These are phyloP conservation scores for Lycocorax pyrrhopterus DNA, from an alignment of 2,113 vertebrate species.

Conservation along the genomic window DNA sequence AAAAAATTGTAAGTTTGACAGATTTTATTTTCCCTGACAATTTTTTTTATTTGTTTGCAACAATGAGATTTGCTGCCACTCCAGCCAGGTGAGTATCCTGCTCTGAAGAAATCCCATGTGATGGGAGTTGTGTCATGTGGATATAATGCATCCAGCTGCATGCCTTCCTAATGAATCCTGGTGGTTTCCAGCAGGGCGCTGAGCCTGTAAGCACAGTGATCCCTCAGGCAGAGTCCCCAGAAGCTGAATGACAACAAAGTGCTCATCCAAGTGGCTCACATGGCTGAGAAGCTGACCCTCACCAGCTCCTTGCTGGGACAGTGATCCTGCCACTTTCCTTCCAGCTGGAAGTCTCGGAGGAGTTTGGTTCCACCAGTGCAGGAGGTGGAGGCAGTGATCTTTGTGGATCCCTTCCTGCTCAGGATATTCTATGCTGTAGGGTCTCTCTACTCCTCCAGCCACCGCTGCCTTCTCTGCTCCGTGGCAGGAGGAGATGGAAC, in stretches of 20 bases:
- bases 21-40: background rate
- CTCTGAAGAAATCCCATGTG: background rate
- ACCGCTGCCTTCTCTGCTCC: accelerated
- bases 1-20: background rate
- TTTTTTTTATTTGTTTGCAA: background rate
- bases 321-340: background rate
- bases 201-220: background rate
- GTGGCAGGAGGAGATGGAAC: background rate
- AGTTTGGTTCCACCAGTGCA: background rate
- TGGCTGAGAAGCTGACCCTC: accelerated
- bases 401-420: background rate
- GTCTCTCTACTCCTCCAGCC: accelerated
- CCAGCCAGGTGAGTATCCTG: background rate
- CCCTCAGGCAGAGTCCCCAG: accelerated
- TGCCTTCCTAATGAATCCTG: background rate
- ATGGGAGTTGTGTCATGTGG: background rate
- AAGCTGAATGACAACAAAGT: background rate
- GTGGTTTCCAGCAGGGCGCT: background rate
- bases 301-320: accelerated
- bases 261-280: background rate
- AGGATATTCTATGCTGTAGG: accelerated
- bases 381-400: no score
- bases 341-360: background rate
- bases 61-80: background rate
- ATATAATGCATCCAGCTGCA: accelerated